Base-by-base conservation (phyloP, 2,113 vertebrate species). In the Prunella himalayana region DNA sequence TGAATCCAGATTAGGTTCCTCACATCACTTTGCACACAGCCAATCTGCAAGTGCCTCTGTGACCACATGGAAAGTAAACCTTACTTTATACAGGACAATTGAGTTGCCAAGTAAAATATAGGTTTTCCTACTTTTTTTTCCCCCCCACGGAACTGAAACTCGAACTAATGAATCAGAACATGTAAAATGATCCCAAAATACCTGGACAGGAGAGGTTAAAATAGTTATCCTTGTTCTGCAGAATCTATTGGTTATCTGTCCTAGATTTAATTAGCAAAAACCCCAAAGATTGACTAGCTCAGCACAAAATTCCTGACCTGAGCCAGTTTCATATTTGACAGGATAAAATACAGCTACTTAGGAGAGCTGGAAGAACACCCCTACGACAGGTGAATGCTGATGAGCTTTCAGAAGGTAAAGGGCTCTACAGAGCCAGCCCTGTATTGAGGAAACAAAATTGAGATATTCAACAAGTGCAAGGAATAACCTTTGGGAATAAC, bases 251-350 rank as follows among this genome's bases (percentile, higher is more conserved):
- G 88, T 86, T 90, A 80, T 78, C 66, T 86, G 79, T 47, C 82
- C 39, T 45, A 30, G 68, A 93, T 68, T 75, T 94, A 90, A 92
- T 93, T 83, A 92, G 82, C 9, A 31, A 90, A 95, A 93, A 39
- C 51, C 49, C 59, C 39, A 37, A 60, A 68, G 64, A 78, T 30
- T 49, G 56, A 53, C 54, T 53, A 44, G 75, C 76, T 94, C 87
- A 94, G 88, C 82, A 93, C 64, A 51, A 86, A 86, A 86, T 60
- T 78, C 69, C 82, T 81, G 71, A 78, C 72, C 56, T 11, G 56
- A 86, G 90, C 82, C 92, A 90, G 44, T 73, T 92, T 78, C n/a
- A 10, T n/a, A 60, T 90, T 81, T 93, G 92, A 84, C 82, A 64
- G 82, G 81, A 64, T 83, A 83, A 95, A 95, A 93, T 81, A 68